These are phyloP conservation scores for Globodera rostochiensis DNA, from an alignment of 1,140 invertebrate genomes.

Conservation along the genomic window DNA sequence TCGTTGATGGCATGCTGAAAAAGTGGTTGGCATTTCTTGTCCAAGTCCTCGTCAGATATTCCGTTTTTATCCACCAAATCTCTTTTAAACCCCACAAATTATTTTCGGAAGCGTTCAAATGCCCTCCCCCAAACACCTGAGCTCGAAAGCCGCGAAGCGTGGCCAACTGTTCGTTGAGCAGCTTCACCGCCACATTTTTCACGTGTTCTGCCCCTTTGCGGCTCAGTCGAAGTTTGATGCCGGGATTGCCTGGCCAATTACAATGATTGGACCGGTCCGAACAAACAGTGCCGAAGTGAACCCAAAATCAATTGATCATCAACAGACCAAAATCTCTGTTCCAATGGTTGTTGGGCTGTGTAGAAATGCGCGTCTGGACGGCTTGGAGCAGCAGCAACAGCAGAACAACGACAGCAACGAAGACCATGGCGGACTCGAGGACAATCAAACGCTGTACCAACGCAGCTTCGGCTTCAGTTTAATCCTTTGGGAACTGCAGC, in stretches of 20 bases:
- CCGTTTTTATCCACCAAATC: neutral
- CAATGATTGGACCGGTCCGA: neutral
- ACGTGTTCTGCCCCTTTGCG: constrained; percentile 63
- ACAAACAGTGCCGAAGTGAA: neutral
- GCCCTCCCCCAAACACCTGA: neutral
- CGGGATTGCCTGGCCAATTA: constrained; percentile 55
- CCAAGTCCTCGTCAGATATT: neutral
- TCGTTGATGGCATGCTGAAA: constrained; percentile 55
- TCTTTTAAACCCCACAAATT: neutral
- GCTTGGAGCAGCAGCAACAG: neutral
- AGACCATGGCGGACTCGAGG: neutral
- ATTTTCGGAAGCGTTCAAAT: neutral
- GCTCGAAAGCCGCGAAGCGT: constrained; percentile 46
- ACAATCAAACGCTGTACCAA: neutral
- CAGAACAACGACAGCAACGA: neutral
- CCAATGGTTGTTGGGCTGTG: constrained; percentile 26
- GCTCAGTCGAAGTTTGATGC: constrained; percentile 60
- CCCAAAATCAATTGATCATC: neutral
- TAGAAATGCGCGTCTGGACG: constrained; percentile 5
- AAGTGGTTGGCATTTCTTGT: neutral
- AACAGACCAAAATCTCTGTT: constrained; percentile 16
- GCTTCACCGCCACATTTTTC: constrained; percentile 61
- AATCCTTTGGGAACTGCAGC: neutral
- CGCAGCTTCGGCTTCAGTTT: neutral
- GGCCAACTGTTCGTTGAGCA: constrained; percentile 62